Evolutionary conservation across 2,113 vertebrate genomes (phyloP), one percentile per base, ranked within the genome.

Genomic region (Pterocles orientalis): DNA sequence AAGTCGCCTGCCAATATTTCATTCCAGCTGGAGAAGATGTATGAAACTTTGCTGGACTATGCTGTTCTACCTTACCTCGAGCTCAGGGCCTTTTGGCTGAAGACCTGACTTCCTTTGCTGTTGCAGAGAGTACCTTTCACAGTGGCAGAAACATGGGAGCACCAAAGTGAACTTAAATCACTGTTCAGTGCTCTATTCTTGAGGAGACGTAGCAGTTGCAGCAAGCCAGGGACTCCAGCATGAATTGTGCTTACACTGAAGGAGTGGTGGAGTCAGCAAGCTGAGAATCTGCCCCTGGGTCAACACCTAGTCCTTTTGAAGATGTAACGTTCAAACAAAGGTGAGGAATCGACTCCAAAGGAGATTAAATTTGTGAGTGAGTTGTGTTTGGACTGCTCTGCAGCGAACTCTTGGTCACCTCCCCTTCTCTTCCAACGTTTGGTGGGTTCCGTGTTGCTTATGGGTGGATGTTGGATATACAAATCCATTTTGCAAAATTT

Each of bases 281-380:
- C 39, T 71, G 80, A 84, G 77, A 20, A 60, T 60, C 57, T 64
- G 29, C 72, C 41, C 24, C 58, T 18, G 6, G 10, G 18, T 51
- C 79, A 70, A 0, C 0, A 0, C 34, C 34, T 28, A 14, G 9
- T 81, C 10, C 80, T 41, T 75, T 15, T n/a, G 57, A 62, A 39
- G 18, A 14, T 1, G 3, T 26, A 33, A 82, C 3, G 1, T 72
- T 80, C 54, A 82, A 85, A 76, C 41, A 48, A 29, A 91, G 45
- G 17, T 69, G 85, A 90, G 73, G 53, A 85, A 33, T 45, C 31
- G 7, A 53, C 73, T 72, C 45, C 24, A 34, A 61, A 76, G 58
- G 53, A 90, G 88, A n/a, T 39, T 57, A 5, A 20, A 54, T 29
- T 50, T 50, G 41, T n/a, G 54, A 62, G n/a, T 3, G 1, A 73